Evolutionary conservation across 1,140 invertebrate genomes (phyloP), one percentile per base, ranked within the genome.

Genomic region (Adelges cooleyi): DNA sequence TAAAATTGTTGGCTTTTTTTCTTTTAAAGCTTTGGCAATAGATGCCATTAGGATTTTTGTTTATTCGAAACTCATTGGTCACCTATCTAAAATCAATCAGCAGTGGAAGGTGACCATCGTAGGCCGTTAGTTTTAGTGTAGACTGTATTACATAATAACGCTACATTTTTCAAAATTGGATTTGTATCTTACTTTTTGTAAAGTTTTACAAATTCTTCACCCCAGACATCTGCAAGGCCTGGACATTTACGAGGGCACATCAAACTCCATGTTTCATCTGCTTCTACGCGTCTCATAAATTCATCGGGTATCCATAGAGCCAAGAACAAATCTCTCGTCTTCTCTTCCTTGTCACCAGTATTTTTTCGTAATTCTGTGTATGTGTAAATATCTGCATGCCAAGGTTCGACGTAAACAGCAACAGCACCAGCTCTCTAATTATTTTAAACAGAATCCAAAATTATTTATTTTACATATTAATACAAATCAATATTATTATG

Each of bases 231-330:
- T 10, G 82, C 76, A 9, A 99, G 79, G 0, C 92, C 93, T 1
- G 92, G 94, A 74, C 86, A 90, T 73, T 95, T 86, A 73, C 92
- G 82, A 1, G 96, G 95, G 75, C 96, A 99, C 95, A 99, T 98
- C 15, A 99, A 76, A 48, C 86, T 90, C 96, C 97, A 99, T 51
- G 84, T 79, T 62, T 77, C 84, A 77, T 98, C 85, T 0, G 80
- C 79, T 74, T 96, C 86, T 0, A 99, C 95, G 50, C 97, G 81
- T 74, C 90, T 82, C 97, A 99, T 99, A 74, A 99, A 99, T 29
- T 99, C 78, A 82, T 99, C 96, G 6, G 96, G 94, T 69, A 99
- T 92, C 97, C 97, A 99, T 10, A 99, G 73, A 15, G 88, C 97
- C 75, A 95, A 98, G 74, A 99, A 99, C n/a, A 99, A 77, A 76